A percentile compares a stretch with the other conserved stretches of the same genome.
Evolutionary conservation across 2,113 vertebrate genomes (phyloP).

Genomic region (Agelaius tricolor): DNA sequence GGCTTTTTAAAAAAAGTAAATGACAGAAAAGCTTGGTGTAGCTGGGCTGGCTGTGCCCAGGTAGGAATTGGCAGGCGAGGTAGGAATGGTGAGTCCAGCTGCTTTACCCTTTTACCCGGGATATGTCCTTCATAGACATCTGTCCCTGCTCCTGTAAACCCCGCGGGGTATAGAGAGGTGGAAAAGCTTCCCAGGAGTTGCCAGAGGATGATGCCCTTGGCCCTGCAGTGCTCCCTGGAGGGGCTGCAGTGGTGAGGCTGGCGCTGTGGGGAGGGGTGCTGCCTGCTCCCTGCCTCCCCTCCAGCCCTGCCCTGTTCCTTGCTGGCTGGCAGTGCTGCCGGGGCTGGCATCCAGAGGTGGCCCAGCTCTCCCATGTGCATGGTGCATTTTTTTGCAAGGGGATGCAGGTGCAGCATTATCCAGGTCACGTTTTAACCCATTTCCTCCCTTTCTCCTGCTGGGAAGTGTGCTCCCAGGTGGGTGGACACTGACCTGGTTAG

Average conservation of each 20-base stretch:
- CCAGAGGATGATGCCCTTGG: background rate
- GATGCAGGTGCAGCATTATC: background rate
- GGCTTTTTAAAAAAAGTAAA: background rate
- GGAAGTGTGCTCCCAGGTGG: background rate
- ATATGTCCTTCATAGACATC: background rate
- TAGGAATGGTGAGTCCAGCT: background rate
- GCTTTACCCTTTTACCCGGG: background rate
- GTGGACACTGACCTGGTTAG: slow-evolving; percentile 19
- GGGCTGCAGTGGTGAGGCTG: background rate
- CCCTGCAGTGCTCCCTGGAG: background rate
- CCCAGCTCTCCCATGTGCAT: background rate
- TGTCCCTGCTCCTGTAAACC: background rate
- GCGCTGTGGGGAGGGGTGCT: background rate
- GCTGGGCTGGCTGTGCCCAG: background rate
- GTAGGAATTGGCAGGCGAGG: background rate
- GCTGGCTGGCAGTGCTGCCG: background rate
- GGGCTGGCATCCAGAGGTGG: background rate
- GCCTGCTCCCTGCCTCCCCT: background rate
- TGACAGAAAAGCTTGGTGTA: background rate
- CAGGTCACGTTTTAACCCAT: slow-evolving; percentile 30
- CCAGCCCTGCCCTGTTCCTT: background rate
- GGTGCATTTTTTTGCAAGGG: background rate
- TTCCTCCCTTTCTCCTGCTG: accelerated
- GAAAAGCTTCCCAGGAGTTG: background rate
- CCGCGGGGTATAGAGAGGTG: background rate